phyloP scores from a whole-genome alignment of 2,888 invertebrate genomes.

The Xylota segnis region DNA sequence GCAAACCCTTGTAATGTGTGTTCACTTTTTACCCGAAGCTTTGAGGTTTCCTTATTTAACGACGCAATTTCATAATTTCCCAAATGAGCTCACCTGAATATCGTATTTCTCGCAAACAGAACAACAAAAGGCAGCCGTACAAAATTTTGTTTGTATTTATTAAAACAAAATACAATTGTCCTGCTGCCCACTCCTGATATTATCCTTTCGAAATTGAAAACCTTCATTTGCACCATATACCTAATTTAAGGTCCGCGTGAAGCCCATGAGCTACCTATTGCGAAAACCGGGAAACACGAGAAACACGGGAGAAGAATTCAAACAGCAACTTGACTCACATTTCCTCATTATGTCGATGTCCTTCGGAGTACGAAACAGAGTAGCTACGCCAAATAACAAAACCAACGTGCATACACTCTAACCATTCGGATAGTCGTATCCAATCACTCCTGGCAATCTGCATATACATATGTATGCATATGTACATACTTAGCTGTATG shows the following conservation, averaged over 20 bases:
- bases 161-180: slow-evolving; percentile 44
- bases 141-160: slow-evolving; percentile 38
- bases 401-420: slow-evolving; percentile 29
- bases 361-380: slow-evolving; percentile 67
- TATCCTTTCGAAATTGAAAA: slow-evolving; percentile 69
- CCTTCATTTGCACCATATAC: slow-evolving; percentile 69
- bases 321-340: slow-evolving; percentile 78
- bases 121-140: slow-evolving; percentile 48
- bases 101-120: slow-evolving; percentile 17
- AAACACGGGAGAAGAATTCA: slow-evolving; percentile 44
- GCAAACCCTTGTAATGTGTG: no score
- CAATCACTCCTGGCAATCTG: slow-evolving; percentile 58
- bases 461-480: no score
- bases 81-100: slow-evolving; percentile 22
- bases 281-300: slow-evolving; percentile 28
- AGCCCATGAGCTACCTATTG: slow-evolving; percentile 44
- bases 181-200: slow-evolving; percentile 40
- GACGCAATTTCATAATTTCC: slow-evolving; percentile 17
- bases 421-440: slow-evolving; percentile 53
- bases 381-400: slow-evolving; percentile 18
- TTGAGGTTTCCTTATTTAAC: not conserved
- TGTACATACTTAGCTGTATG: not conserved
- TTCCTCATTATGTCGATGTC: slow-evolving; percentile 78
- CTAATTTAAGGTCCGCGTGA: slow-evolving; percentile 64
- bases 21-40: no score